phyloP scores from a whole-genome alignment of 2,113 vertebrate genomes.

The Sylvicapra grimmia region DNA sequence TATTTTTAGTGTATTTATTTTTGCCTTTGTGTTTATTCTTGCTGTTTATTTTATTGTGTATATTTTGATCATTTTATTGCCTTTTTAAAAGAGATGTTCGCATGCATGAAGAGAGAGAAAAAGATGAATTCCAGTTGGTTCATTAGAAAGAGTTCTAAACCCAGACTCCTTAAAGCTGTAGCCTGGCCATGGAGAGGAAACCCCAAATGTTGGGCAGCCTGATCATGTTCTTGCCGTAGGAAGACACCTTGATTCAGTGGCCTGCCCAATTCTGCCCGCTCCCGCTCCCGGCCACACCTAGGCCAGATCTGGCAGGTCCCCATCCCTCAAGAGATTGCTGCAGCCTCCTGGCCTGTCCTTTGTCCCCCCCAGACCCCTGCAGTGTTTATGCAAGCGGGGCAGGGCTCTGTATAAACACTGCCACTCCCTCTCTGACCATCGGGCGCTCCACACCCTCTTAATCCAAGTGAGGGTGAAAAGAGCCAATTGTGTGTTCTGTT shows the following conservation, averaged over 20 bases:
- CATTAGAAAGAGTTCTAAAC: neutral
- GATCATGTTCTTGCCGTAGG: neutral
- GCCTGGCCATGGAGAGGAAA: neutral
- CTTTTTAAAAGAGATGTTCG: neutral
- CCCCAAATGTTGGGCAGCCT: neutral
- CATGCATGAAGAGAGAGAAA: neutral
- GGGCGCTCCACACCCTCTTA: neutral
- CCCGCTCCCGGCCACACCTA: neutral
- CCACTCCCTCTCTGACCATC: neutral
- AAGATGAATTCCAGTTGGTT: neutral
- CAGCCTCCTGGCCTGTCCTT: neutral
- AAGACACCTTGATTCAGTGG: neutral
- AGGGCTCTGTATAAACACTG: neutral
- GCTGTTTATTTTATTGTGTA: neutral
- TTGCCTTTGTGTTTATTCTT: neutral
- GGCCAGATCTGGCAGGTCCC: neutral
- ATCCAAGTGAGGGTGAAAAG: neutral
- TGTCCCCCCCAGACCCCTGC: neutral
- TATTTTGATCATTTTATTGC: neutral
- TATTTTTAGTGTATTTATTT: neutral
- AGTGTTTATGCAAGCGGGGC: conserved; percentile 44
- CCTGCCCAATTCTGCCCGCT: neutral
- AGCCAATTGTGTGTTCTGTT: neutral
- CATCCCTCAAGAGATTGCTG: neutral
- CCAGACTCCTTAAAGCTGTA: neutral